Percentiles rank a stretch among this genome's conserved stretches.
Conservation (phyloP, 2,888 invertebrate species). For the Amphiduros pacificus region DNA sequence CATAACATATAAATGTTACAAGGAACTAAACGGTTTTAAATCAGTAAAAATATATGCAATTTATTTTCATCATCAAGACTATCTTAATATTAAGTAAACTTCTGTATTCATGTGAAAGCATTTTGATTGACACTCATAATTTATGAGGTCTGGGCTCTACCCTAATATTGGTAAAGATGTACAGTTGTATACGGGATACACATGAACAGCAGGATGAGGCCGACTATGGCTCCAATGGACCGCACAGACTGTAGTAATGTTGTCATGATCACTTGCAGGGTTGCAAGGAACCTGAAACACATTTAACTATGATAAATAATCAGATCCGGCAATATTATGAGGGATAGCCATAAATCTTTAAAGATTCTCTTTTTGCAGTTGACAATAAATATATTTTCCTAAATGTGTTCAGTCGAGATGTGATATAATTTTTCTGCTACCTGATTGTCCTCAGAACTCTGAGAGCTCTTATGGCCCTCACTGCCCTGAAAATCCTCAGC, state of each 20-base stretch:
- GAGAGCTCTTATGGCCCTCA: constrained; percentile 33
- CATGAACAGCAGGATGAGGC: constrained; percentile 46
- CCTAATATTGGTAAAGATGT: not conserved
- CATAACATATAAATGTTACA: no score
- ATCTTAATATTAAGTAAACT: no score
- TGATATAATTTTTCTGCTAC: constrained; percentile 6
- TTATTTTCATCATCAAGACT: no score
- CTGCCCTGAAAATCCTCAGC: constrained; percentile 30
- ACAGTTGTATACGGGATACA: constrained; percentile 32
- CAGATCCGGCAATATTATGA: not conserved
- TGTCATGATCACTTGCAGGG: constrained; percentile 43
- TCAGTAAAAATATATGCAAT: no score
- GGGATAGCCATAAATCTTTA: not conserved
- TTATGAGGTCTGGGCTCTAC: no score
- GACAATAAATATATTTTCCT: not conserved
- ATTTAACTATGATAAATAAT: not conserved
- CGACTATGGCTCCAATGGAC: constrained; percentile 48
- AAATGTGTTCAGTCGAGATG: not conserved
- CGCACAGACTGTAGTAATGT: constrained; percentile 45
- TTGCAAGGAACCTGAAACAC: constrained; percentile 27
- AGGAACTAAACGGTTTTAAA: no score
- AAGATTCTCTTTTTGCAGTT: not conserved
- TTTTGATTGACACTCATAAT: no score
- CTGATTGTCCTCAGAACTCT: constrained; percentile 35
- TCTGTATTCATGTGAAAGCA: no score